Conservation (phyloP, 2,888 invertebrate genomes). For the Perizoma flavofasciatum region DNA sequence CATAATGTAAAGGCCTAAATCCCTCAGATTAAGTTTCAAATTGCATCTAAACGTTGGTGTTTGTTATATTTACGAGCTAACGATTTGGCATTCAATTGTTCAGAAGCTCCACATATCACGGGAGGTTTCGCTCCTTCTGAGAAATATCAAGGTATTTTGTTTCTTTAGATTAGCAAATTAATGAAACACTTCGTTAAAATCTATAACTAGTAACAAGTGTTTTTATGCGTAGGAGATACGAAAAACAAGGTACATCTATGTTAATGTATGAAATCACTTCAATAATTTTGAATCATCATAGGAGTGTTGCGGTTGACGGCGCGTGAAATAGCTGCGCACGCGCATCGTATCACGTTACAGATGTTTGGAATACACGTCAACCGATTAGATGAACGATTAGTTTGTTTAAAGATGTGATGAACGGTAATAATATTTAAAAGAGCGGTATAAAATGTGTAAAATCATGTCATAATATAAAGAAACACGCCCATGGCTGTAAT, state of each 20-base stretch:
- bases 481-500: no score
- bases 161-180: neutral
- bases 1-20: conserved; percentile 5
- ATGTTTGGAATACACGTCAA: conserved; percentile 14
- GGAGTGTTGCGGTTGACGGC: conserved; percentile 36
- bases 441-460: no score
- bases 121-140: conserved; percentile 18
- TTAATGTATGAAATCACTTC: conserved; percentile 9
- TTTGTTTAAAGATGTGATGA: conserved; percentile 5
- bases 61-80: conserved; percentile 28
- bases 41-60: conserved; percentile 20
- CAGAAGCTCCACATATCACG: conserved; percentile 20
- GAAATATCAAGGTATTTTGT: conserved; percentile 31
- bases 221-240: no score
- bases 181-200: neutral
- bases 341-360: conserved; percentile 30
- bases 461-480: no score
- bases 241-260: neutral
- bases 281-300: conserved; percentile 16
- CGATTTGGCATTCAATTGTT: conserved; percentile 37
- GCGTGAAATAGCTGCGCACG: conserved; percentile 46
- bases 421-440: neutral
- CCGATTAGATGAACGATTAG: conserved; percentile 6
- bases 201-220: no score
- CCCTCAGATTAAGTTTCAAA: conserved; percentile 1